These are phyloP conservation scores for Tortrix viridana DNA, from an alignment of 2,888 invertebrate genomes.

Conservation along the genomic window DNA sequence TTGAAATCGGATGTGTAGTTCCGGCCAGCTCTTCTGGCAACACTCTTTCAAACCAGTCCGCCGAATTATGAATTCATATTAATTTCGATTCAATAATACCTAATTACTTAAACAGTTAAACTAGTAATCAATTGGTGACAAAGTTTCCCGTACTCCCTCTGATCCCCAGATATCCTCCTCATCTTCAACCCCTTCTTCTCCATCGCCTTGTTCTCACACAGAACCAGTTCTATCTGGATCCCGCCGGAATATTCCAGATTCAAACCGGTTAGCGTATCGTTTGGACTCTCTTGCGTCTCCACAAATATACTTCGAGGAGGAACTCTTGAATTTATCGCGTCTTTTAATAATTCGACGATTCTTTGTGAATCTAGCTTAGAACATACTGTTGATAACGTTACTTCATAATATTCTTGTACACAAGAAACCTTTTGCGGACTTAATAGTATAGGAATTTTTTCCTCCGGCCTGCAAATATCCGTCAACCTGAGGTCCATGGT, in stretches of 20 bases:
- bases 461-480: conserved; percentile 68
- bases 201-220: conserved; percentile 88
- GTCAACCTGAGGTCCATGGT: conserved; percentile 75
- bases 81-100: too few species aligned
- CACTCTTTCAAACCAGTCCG: too few species aligned
- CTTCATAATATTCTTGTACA: conserved; percentile 85
- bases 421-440: conserved; percentile 73
- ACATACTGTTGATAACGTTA: conserved; percentile 91
- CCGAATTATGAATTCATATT: too few species aligned
- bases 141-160: conserved; percentile 93
- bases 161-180: conserved; percentile 94
- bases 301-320: conserved; percentile 86
- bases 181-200: conserved; percentile 93
- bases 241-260: conserved; percentile 92
- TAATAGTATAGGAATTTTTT: conserved; percentile 69
- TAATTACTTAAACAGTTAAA: conserved; percentile 86
- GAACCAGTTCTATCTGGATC: conserved; percentile 92
- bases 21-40: too few species aligned
- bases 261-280: conserved; percentile 77
- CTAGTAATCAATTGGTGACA: conserved; percentile 95
- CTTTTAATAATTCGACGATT: conserved; percentile 91
- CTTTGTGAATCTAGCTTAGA: conserved; percentile 91
- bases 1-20: too few species aligned
- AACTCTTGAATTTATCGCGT: conserved; percentile 90
- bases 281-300: conserved; percentile 66